Evolutionary conservation across 2,113 vertebrate species (phyloP).

Genomic region (Empidonax traillii): DNA sequence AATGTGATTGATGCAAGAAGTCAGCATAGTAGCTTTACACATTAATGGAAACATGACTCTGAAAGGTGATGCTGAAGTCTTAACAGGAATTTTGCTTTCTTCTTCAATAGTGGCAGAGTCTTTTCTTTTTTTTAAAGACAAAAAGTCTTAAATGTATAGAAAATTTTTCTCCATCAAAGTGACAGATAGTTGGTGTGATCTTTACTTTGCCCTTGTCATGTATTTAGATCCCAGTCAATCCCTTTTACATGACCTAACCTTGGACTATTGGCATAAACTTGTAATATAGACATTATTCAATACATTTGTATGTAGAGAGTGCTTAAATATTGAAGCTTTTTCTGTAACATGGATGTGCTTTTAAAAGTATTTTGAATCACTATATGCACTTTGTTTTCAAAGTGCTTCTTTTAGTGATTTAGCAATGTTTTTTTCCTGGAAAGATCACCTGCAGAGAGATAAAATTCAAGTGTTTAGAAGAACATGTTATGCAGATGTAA

Average conservation of each 20-base stretch:
- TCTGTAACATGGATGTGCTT: not conserved
- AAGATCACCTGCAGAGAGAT: not conserved
- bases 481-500: not conserved
- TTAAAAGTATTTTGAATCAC: not conserved
- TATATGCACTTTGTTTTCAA: not conserved
- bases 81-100: not conserved
- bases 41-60: not conserved
- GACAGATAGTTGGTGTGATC: not conserved
- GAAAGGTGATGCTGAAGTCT: not conserved
- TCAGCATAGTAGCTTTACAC: accelerated
- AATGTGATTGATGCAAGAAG: not conserved
- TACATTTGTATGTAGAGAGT: not conserved
- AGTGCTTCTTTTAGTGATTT: not conserved
- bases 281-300: not conserved
- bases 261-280: not conserved
- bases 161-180: not conserved
- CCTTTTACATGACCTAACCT: not conserved
- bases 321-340: not conserved
- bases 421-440: not conserved
- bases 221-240: not conserved
- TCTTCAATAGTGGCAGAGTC: not conserved
- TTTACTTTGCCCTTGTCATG: not conserved
- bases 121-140: not conserved
- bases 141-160: not conserved
- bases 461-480: not conserved